Percentiles rank a stretch among this genome's conserved stretches.
Evolutionary conservation across 2,888 invertebrate species (phyloP).

Genomic region (Drosophila sordidula): DNA sequence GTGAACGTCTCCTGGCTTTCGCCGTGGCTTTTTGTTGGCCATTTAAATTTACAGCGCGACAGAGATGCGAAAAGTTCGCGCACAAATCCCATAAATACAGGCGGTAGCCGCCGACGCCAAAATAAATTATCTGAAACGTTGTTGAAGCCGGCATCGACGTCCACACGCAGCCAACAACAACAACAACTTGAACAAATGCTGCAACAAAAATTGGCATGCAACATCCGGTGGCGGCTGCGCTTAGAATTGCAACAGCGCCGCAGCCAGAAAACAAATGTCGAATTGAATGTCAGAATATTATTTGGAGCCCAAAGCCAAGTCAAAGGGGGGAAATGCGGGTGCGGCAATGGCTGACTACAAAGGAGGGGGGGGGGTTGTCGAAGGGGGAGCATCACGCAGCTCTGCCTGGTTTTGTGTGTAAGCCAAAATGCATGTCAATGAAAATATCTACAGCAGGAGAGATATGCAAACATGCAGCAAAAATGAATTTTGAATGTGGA

Average conservation of each 20-base stretch:
- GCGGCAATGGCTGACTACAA: not conserved
- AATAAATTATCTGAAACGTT: constrained; percentile 74
- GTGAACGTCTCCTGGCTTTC: constrained; percentile 7
- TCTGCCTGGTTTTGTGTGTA: constrained; percentile 40
- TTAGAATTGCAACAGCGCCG: constrained; percentile 69
- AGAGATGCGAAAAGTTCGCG: constrained; percentile 59
- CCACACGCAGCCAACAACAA: constrained; percentile 1
- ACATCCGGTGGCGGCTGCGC: constrained; percentile 74
- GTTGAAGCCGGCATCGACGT: constrained; percentile 19
- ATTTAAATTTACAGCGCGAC: constrained; percentile 46
- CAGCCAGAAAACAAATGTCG: constrained; percentile 74
- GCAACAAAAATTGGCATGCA: constrained; percentile 74
- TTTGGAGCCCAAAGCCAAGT: constrained; percentile 47
- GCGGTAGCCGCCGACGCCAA: constrained; percentile 65
- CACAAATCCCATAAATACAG: constrained; percentile 72
- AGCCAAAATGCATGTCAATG: constrained; percentile 78
- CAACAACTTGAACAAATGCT: constrained; percentile 36
- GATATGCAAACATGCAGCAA: constrained; percentile 71
- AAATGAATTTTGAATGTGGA: constrained; percentile 67
- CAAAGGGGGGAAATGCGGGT: constrained; percentile 4
- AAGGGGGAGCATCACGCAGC: constrained; percentile 20
- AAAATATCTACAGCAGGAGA: constrained; percentile 63
- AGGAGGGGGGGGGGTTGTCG: not conserved
- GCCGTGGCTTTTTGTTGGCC: constrained; percentile 2
- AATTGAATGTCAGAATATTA: constrained; percentile 78